A percentile compares a stretch with the other conserved stretches of the same genome.
Conservation (phyloP, 2,797 vertebrate species). For the Sparus aurata region DNA sequence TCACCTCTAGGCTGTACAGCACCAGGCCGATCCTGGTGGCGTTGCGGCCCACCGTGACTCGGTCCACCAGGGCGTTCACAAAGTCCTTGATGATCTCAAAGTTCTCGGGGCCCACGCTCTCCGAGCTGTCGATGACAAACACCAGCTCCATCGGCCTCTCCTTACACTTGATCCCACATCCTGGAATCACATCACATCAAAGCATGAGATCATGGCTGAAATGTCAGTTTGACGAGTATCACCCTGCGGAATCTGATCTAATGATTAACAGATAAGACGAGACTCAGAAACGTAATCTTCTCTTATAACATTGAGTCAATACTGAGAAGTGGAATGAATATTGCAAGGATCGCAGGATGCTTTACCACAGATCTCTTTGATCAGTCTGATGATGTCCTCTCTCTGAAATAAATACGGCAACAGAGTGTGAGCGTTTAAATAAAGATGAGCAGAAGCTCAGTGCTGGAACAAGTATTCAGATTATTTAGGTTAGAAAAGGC, state of each 20-base stretch:
- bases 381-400: slow-evolving; percentile 93
- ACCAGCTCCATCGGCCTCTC: slow-evolving; percentile 95
- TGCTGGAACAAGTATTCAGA: background rate
- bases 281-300: slow-evolving; percentile 36
- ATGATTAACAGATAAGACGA: slow-evolving; percentile 48
- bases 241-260: slow-evolving; percentile 49
- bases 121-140: slow-evolving; percentile 95
- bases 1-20: slow-evolving; percentile 92
- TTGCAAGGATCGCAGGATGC: slow-evolving; percentile 50
- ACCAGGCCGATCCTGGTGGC: slow-evolving; percentile 92
- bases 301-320: slow-evolving; percentile 28
- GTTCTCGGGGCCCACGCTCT: slow-evolving; percentile 94
- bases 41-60: slow-evolving; percentile 91
- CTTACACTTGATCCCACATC: slow-evolving; percentile 93
- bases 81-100: slow-evolving; percentile 95
- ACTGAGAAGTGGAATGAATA: slow-evolving; percentile 38
- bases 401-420: slow-evolving; percentile 81
- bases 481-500: background rate
- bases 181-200: slow-evolving; percentile 78
- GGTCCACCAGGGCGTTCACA: slow-evolving; percentile 90
- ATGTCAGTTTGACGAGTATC: slow-evolving; percentile 37
- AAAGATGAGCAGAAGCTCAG: background rate
- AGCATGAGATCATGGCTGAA: slow-evolving; percentile 49
- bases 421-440: slow-evolving; percentile 32
- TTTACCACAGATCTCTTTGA: slow-evolving; percentile 94